These are phyloP conservation scores for Aegypius monachus DNA, from an alignment of 2,113 vertebrate species.

Conservation along the genomic window DNA sequence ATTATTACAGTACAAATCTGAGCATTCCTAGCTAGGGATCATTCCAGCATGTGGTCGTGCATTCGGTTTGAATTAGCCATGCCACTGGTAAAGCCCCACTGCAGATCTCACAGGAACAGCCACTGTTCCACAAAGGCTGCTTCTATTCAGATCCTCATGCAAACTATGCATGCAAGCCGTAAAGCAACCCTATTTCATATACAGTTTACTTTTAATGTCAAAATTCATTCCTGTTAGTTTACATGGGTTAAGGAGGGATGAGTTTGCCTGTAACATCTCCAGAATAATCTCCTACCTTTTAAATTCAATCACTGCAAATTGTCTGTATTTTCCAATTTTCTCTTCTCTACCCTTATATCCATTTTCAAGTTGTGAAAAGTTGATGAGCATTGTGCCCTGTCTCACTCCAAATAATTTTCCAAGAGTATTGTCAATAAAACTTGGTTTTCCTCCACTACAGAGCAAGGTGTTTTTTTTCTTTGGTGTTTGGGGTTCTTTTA, in stretches of 20 bases:
- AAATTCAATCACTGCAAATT: background rate
- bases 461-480: background rate
- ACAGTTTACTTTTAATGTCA: background rate
- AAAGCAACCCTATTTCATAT: background rate
- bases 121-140: background rate
- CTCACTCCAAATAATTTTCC: background rate
- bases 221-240: background rate
- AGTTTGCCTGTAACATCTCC: background rate
- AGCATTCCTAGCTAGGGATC: background rate
- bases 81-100: background rate
- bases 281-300: background rate
- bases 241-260: background rate
- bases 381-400: background rate
- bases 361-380: background rate
- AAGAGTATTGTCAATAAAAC: background rate
- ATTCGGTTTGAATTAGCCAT: background rate
- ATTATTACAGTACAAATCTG: slow-evolving; percentile 19
- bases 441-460: background rate
- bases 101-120: background rate
- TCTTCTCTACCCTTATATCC: background rate
- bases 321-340: background rate
- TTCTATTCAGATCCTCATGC: background rate
- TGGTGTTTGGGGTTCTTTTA: background rate
- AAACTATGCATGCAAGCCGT: background rate
- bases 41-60: background rate